These are phyloP conservation scores for Melinopterus prodromus DNA, from an alignment of 2,888 invertebrate species.

Conservation along the genomic window DNA sequence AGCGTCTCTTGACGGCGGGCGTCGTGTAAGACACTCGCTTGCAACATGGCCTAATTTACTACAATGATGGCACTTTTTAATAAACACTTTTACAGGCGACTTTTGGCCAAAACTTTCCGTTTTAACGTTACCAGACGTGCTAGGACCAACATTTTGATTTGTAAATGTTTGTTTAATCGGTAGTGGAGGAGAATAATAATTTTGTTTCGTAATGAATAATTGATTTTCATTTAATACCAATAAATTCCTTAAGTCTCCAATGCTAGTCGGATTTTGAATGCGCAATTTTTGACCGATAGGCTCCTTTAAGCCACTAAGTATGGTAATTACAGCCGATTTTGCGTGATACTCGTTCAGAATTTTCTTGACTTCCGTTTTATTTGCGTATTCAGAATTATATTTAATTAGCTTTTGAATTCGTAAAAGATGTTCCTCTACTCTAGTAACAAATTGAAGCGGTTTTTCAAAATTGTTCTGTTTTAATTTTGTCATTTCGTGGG, in stretches of 20 bases:
- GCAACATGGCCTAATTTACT: background rate
- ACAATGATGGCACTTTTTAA: background rate
- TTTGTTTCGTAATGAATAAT: slow-evolving; percentile 7
- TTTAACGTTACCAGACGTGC: background rate
- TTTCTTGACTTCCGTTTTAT: background rate
- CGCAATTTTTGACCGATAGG: slow-evolving; percentile 10
- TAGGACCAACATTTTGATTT: background rate
- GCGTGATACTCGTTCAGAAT: slow-evolving; percentile 12
- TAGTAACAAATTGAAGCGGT: background rate
- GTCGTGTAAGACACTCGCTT: background rate
- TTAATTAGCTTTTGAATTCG: background rate
- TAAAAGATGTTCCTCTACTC: background rate
- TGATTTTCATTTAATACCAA: slow-evolving; percentile 14
- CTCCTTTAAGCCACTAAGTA: slow-evolving; percentile 11
- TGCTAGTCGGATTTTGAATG: slow-evolving; percentile 7
- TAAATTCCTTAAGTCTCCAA: background rate
- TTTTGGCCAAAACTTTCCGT: background rate
- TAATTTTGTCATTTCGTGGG: background rate
- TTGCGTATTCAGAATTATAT: background rate
- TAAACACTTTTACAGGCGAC: background rate
- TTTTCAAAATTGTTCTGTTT: background rate
- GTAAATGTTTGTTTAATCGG: background rate
- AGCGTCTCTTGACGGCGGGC: background rate
- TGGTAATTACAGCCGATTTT: slow-evolving; percentile 12
- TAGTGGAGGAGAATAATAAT: background rate